Base-by-base conservation (phyloP, 2,113 vertebrate species). In the Rhynchomys soricoides region DNA sequence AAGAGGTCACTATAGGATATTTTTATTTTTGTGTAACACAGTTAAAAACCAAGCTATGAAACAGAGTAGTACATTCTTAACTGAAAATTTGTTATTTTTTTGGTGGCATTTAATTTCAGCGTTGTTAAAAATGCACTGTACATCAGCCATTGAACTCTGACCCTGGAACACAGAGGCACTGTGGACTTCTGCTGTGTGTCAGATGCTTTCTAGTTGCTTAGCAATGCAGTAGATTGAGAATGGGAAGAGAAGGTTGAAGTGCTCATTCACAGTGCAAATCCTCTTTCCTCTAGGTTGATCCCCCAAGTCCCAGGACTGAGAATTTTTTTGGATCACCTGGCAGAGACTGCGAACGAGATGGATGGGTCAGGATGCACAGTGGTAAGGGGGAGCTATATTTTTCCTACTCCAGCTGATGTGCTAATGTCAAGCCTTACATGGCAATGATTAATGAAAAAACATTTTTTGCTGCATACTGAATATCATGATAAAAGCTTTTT, bases 221-320 rank as follows among this genome's bases (percentile, higher is more conserved):
- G 81, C 91, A 66, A 29, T 81, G 34, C 57, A 8, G 34, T 15
- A 29, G n/a, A 90, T 26, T 93, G n/a, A 86, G 77, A 66, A 12
- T 57, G 10, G 43, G n/a, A 43, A 52, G 50, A 8, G 50, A 43
- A 5, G 6, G 31, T 62, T 74, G 34, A 86, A 83, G 7, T 26
- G 87, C 16, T 50, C 43, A 92, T 95, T 93, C 40, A 91, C 29
- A 34, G 40, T 90, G 57, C 77, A 55, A 86, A 22, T 95, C 3
- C 26, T 93, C 11, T 45, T 94, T 91, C 40, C 66, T 98, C 71
- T 93, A 99, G 98, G 93, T 98, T 68, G 98, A 98, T 82, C 97
- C 98, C 17, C 45, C 93, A 83, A 98, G 96, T 97, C 98, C 98
- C 93, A 79, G 94, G 82, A 31, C 96, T 85, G 98, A 98, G 55